Percentiles rank a stretch among this genome's conserved stretches.
Evolutionary conservation across 2,113 vertebrate genomes (phyloP).

Genomic region (Phalacrocorax brasilianus): DNA sequence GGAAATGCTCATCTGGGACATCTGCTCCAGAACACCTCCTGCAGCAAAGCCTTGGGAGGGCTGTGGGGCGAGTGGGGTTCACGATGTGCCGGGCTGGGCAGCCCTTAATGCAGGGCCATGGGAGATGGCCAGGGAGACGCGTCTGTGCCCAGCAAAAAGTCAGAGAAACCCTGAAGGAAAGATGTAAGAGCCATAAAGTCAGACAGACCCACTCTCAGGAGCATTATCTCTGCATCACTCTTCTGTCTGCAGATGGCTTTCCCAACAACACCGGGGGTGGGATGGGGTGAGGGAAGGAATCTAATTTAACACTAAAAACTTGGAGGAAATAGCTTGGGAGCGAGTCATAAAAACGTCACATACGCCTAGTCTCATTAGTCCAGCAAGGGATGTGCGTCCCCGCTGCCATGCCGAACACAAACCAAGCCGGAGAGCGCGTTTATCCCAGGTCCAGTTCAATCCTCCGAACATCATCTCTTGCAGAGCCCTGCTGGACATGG

Average conservation of each 20-base stretch:
- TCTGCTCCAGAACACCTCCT: slow-evolving; percentile 21
- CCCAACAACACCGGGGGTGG: neutral
- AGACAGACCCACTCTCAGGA: neutral
- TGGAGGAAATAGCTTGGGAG: slow-evolving; percentile 40
- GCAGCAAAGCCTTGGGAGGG: neutral
- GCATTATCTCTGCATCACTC: neutral
- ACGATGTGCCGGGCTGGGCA: rapidly evolving
- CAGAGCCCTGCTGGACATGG: neutral
- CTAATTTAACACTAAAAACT: slow-evolving; percentile 19
- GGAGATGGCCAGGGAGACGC: neutral
- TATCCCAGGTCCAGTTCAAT: neutral
- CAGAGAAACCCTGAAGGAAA: neutral
- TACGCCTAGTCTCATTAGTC: neutral
- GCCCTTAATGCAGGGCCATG: neutral
- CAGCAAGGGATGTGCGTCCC: neutral
- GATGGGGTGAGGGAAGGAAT: neutral
- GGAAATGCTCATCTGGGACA: slow-evolving; percentile 31
- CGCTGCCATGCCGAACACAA: rapidly evolving
- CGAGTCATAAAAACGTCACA: slow-evolving; percentile 36
- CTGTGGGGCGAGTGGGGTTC: neutral
- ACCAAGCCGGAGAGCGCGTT: rapidly evolving
- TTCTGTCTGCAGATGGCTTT: neutral
- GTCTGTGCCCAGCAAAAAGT: neutral
- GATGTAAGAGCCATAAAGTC: neutral
- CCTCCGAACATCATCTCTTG: rapidly evolving